phyloP scores from a whole-genome alignment of 1,140 invertebrate species.

The Bombus consobrinus region DNA sequence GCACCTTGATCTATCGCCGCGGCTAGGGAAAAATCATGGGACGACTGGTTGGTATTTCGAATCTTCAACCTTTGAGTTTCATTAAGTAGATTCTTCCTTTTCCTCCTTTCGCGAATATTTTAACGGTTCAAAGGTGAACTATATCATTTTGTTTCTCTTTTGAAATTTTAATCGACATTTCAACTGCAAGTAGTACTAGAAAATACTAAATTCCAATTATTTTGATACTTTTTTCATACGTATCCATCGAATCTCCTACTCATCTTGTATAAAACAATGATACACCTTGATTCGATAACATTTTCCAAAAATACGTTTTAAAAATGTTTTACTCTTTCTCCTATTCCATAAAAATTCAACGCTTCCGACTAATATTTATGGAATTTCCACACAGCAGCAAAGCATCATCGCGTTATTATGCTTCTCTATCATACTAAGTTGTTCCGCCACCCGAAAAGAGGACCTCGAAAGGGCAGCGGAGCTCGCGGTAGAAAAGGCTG shows the following conservation, averaged over 20 bases:
- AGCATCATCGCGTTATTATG: constrained; percentile 59
- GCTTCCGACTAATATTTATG: neutral
- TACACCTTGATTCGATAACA: neutral
- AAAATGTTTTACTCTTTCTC: neutral
- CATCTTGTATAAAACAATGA: neutral
- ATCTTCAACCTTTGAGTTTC: neutral
- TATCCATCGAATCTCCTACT: neutral
- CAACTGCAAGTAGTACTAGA: neutral
- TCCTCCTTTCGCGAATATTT: neutral
- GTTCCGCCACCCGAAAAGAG: constrained; percentile 67
- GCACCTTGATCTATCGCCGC: constrained; percentile 54
- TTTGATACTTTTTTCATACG: neutral
- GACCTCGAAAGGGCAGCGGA: constrained; percentile 79
- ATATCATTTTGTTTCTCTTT: neutral
- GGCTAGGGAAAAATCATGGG: constrained; percentile 30
- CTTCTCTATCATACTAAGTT: constrained; percentile 54
- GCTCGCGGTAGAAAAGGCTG: constrained; percentile 78
- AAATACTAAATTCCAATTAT: neutral
- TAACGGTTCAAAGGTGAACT: neutral
- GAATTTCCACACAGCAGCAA: neutral
- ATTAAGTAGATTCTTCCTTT: neutral
- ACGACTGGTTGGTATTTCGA: constrained; percentile 5
- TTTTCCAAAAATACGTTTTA: no score
- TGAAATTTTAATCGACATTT: neutral
- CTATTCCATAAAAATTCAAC: neutral